A percentile compares a stretch with the other conserved stretches of the same genome.
Evolutionary conservation across 2,797 vertebrate species (phyloP).

Genomic region (Phrynocephalus guinanensis): DNA sequence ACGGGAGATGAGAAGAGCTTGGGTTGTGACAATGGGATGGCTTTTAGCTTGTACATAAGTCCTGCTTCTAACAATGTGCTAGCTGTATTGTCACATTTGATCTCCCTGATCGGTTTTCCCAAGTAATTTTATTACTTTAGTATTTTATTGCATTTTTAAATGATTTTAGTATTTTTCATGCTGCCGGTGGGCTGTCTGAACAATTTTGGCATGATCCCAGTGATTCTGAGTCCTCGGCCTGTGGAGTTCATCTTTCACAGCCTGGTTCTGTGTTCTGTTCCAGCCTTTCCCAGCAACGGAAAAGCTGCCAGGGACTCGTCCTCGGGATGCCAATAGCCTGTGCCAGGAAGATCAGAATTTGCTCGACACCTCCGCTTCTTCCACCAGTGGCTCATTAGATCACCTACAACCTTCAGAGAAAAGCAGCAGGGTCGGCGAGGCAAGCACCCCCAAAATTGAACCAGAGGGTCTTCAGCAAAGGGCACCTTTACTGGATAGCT

Average conservation of each 20-base stretch:
- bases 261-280: not conserved
- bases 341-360: constrained; percentile 72
- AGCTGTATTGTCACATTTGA: no score
- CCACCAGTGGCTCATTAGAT: constrained; percentile 69
- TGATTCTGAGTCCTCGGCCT: not conserved
- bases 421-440: not conserved
- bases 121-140: no score
- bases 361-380: constrained; percentile 56
- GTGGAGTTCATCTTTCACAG: not conserved
- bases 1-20: no score
- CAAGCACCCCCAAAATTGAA: constrained; percentile 12
- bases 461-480: constrained; percentile 23
- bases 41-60: no score
- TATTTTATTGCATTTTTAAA: no score
- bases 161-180: no score
- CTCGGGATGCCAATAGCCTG: constrained; percentile 25
- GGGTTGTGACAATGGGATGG: no score
- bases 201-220: not conserved
- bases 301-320: constrained; percentile 46
- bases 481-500: not conserved
- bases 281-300: constrained; percentile 59
- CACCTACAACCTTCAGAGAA: constrained; percentile 25
- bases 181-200: no score
- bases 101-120: no score
- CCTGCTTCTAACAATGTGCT: no score